Evolutionary conservation across 2,888 invertebrate genomes (phyloP), one percentile per base, ranked within the genome.

Genomic region (Chloroclysta siterata): DNA sequence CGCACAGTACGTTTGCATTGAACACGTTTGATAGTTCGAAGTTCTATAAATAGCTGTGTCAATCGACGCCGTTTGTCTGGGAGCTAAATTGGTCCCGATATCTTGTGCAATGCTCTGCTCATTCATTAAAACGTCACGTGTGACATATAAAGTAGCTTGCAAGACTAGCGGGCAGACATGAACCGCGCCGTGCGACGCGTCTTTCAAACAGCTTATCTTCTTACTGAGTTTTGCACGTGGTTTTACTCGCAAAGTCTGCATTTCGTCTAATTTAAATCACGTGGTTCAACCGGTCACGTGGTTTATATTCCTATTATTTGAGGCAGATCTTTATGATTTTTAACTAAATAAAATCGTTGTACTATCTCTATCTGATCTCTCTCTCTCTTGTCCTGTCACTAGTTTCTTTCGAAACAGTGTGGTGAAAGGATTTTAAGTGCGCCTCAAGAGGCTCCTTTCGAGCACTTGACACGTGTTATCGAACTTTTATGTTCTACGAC

Each of bases 21-120:
- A 17, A 17, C 55, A 47, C 63, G 42, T 66, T 60, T 48, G 44
- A 75, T 75, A 71, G 69, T 69, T 75, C 82, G 84, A 87, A 74
- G 69, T 70, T 75, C 83, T 84, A 87, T 75, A 79, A 77, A 82
- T 87, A 87, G 85, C 70, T 53, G 72, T 84, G 84, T 85, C 84
- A 86, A 87, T 85, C 83, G 83, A 71, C 78, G 78, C 76, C 82
- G 78, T 82, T 83, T 79, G 83, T 82, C 81, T 79, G 74, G 68
- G 72, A 72, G 75, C 80, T 80, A 79, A 77, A 86, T 81, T 79
- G 79, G 81, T 75, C 61, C 71, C 77, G 79, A 83, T 84, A 84
- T 80, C 75, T 78, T 75, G 76, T 75, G 77, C 80, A 76, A 80
- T 75, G 80, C 74, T 74, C 71, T 14, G 64, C 72, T 72, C 83